Conservation (phyloP, 2,888 invertebrate species). For the Baronia brevicornis region DNA sequence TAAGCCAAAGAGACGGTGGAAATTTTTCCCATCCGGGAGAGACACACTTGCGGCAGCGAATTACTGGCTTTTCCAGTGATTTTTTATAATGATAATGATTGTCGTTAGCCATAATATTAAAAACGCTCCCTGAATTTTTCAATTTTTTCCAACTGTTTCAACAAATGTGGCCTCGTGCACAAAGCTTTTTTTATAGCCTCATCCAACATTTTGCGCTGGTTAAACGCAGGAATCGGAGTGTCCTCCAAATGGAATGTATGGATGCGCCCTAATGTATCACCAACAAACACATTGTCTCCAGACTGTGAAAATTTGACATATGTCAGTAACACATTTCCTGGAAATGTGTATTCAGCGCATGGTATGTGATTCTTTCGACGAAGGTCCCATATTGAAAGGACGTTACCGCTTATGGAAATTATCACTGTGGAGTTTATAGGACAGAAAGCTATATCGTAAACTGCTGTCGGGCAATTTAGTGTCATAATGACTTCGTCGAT, state of each 20-base stretch:
- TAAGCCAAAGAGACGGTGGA: too few relatives aligned
- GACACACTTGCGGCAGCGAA: too few relatives aligned
- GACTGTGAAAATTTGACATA: conserved; percentile 78
- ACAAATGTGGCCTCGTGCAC: conserved; percentile 76
- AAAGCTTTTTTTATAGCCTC: conserved; percentile 78
- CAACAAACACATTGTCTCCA: conserved; percentile 81
- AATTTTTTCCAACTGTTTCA: conserved; percentile 77
- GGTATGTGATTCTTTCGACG: conserved; percentile 82
- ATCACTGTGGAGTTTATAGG: conserved; percentile 85
- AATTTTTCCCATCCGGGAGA: too few relatives aligned
- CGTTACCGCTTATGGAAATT: conserved; percentile 78
- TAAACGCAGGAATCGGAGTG: conserved; percentile 83
- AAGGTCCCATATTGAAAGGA: conserved; percentile 87
- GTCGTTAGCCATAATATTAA: conserved; percentile 7
- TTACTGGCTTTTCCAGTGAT: too few relatives aligned
- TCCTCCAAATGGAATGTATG: conserved; percentile 82
- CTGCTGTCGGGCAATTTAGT: conserved; percentile 60
- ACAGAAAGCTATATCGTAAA: conserved; percentile 80
- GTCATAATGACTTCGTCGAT: conserved; percentile 78
- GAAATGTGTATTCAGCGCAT: conserved; percentile 73
- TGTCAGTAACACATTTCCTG: conserved; percentile 58
- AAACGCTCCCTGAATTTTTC: conserved; percentile 41
- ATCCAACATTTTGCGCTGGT: conserved; percentile 78
- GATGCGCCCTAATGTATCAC: conserved; percentile 80
- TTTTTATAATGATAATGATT: conserved; percentile 1